Evolutionary conservation across 2,888 invertebrate genomes (phyloP).

Genomic region (Eristalis pertinax): DNA sequence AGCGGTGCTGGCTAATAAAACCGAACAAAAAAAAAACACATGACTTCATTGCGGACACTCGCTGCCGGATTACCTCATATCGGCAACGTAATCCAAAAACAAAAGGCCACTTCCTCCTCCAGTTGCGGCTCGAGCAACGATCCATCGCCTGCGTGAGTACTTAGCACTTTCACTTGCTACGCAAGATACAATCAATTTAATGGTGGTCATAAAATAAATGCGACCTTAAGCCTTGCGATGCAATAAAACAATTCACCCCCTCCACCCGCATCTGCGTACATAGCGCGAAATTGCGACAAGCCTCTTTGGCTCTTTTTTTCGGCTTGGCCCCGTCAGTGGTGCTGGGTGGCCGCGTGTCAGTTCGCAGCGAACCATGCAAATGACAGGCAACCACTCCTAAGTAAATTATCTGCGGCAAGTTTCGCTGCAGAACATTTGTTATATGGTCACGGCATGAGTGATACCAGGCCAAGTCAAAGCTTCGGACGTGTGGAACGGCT

Average conservation of each 20-base stretch:
- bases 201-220: constrained; percentile 50
- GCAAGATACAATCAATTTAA: constrained; percentile 60
- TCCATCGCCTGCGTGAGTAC: constrained; percentile 17
- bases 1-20: not conserved
- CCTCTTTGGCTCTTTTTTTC: constrained; percentile 26
- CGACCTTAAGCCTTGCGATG: constrained; percentile 57
- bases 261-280: constrained; percentile 1
- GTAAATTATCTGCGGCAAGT: constrained; percentile 62
- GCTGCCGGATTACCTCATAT: constrained; percentile 10
- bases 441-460: constrained; percentile 52
- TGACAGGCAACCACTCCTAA: constrained; percentile 64
- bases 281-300: constrained; percentile 38
- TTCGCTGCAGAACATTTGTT: constrained; percentile 59
- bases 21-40: not conserved
- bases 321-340: constrained; percentile 11
- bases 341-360: constrained; percentile 24
- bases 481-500: constrained; percentile 29
- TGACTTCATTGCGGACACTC: constrained; percentile 19
- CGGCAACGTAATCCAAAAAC: not conserved
- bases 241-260: constrained; percentile 60
- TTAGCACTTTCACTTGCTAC: constrained; percentile 30
- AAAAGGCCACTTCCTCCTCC: not conserved
- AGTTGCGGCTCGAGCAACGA: not conserved
- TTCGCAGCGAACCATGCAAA: constrained; percentile 53
- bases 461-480: constrained; percentile 49